phyloP scores from a whole-genome alignment of 53 echinoderm and acorn worm species.

The Echinarachnius parma region DNA sequence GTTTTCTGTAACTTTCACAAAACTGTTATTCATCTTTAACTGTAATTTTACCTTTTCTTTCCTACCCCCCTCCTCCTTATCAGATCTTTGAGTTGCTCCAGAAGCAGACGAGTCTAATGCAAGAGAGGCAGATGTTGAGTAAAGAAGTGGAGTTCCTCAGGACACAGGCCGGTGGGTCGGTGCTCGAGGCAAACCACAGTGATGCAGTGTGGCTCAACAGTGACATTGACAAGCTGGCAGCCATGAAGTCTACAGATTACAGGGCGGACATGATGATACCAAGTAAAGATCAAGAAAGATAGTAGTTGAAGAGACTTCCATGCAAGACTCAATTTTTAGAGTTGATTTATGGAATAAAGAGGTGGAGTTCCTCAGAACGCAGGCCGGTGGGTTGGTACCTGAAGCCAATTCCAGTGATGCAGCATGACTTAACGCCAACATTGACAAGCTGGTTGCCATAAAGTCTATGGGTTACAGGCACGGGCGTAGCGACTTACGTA shows the following conservation, averaged over 20 bases:
- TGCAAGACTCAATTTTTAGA: background rate
- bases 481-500: too few relatives aligned
- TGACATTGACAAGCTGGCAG: constrained; percentile 9
- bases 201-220: constrained; percentile 24
- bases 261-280: constrained; percentile 3
- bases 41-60: too few relatives aligned
- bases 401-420: constrained; percentile 20
- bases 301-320: background rate
- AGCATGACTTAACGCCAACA: constrained; percentile 14
- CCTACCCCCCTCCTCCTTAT: background rate
- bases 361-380: constrained; percentile 74
- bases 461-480: background rate
- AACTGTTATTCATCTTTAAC: background rate
- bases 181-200: constrained; percentile 10
- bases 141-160: constrained; percentile 88
- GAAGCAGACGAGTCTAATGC: constrained; percentile 67
- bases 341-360: constrained; percentile 60
- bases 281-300: background rate
- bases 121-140: constrained; percentile 73
- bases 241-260: background rate
- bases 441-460: background rate
- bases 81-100: constrained; percentile 78
- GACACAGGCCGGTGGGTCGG: constrained; percentile 37
- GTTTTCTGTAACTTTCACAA: too few relatives aligned
- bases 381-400: constrained; percentile 15